Percentiles rank a stretch among this genome's conserved stretches.
Evolutionary conservation across 2,797 vertebrate species (phyloP).

Genomic region (Cheirogaleus major): DNA sequence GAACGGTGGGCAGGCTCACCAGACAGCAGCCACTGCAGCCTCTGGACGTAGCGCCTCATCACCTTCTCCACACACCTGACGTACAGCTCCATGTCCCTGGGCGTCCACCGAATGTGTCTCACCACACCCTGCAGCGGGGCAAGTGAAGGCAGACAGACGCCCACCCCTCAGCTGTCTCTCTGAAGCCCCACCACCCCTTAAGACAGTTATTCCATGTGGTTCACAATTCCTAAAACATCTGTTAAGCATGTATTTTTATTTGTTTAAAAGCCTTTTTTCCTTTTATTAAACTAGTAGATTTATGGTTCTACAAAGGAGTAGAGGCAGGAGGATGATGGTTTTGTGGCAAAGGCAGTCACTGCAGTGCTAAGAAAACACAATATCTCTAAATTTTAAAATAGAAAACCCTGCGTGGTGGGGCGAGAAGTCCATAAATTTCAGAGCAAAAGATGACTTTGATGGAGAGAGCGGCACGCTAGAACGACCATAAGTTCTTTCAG

Average conservation of each 20-base stretch:
- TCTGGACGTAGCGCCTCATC: constrained; percentile 80
- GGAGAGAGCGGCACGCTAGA: neutral
- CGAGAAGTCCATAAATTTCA: neutral
- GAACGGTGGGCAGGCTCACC: constrained; percentile 78
- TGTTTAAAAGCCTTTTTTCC: neutral
- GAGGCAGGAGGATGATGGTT: neutral
- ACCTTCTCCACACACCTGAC: constrained; percentile 80
- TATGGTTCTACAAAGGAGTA: neutral
- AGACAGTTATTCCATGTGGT: neutral
- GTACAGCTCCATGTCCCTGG: constrained; percentile 86
- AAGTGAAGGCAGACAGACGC: neutral
- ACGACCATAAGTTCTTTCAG: neutral
- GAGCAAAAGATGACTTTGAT: neutral
- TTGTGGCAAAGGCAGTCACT: neutral
- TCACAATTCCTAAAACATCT: neutral
- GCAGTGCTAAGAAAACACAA: neutral
- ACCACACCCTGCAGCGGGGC: constrained; percentile 84
- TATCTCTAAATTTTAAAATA: constrained; percentile 33
- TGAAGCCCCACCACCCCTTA: neutral
- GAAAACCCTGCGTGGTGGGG: neutral
- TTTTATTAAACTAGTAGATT: neutral
- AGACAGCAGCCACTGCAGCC: constrained; percentile 90
- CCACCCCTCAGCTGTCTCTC: neutral
- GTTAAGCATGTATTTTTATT: neutral
- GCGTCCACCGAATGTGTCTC: constrained; percentile 86